Conservation (phyloP, 2,113 vertebrate species). For the Heterotilapia buettikoferi region DNA sequence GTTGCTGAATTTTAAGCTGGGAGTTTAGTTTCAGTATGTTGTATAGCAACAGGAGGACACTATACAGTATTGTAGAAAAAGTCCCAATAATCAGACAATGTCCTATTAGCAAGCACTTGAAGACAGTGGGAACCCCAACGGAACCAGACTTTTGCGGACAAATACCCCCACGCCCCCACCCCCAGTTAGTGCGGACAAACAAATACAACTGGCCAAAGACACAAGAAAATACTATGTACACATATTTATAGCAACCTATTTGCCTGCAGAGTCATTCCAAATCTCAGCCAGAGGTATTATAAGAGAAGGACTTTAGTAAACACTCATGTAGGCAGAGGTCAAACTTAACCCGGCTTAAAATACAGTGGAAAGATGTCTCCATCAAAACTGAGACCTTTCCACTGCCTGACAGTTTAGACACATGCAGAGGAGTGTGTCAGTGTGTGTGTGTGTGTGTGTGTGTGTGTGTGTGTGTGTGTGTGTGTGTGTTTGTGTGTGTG, state of each 20-base stretch:
- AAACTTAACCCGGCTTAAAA: neutral
- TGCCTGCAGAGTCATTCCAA: neutral
- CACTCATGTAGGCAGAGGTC: neutral
- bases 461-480: neutral
- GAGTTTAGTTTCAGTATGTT: neutral
- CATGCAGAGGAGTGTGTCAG: neutral
- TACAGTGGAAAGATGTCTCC: neutral
- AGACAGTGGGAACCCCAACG: fast-evolving
- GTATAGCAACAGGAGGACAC: neutral
- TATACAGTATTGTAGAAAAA: neutral
- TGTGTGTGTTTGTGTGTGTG: neutral
- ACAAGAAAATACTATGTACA: neutral
- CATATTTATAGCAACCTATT: neutral
- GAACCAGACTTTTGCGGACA: neutral
- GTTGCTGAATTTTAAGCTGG: neutral
- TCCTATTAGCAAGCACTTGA: fast-evolving
- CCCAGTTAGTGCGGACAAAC: neutral
- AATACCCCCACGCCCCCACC: neutral
- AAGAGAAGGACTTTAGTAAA: neutral
- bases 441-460: neutral
- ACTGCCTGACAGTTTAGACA: neutral
- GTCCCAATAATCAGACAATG: neutral
- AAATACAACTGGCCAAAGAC: neutral
- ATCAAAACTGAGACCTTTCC: neutral
- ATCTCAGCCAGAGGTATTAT: neutral